These are phyloP conservation scores for Argynnis bischoffii DNA, from an alignment of 2,888 invertebrate genomes.

Conservation along the genomic window DNA sequence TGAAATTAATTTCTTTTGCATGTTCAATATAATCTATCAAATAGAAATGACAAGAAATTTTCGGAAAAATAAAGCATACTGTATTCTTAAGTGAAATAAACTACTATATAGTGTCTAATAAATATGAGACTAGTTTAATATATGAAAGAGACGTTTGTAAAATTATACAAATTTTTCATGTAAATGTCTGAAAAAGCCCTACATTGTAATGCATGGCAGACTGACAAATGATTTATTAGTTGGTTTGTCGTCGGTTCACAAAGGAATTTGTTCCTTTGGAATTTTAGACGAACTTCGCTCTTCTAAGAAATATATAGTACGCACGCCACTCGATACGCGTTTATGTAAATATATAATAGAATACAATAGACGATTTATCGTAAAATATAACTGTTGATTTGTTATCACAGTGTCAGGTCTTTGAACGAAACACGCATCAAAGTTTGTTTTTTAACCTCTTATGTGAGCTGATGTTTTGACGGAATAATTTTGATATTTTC, in stretches of 20 bases:
- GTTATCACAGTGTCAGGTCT: constrained; percentile 5
- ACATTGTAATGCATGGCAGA: constrained; percentile 31
- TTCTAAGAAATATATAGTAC: constrained; percentile 28
- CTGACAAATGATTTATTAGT: constrained; percentile 35
- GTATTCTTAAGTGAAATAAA: constrained; percentile 5
- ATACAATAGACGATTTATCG: constrained; percentile 28
- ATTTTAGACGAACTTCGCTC: constrained; percentile 33
- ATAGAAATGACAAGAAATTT: neutral
- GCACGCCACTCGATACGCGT: constrained; percentile 20
- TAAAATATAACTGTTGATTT: constrained; percentile 4
- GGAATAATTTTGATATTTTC: neutral
- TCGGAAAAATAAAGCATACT: constrained; percentile 10
- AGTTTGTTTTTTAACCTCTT: constrained; percentile 8
- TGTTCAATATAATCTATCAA: constrained; percentile 2
- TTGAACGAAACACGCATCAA: neutral
- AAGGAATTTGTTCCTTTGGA: constrained; percentile 34
- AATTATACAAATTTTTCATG: constrained; percentile 30
- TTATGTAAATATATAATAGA: constrained; percentile 27
- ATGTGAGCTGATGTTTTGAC: too few species aligned
- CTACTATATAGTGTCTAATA: constrained; percentile 11
- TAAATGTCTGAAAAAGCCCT: constrained; percentile 27
- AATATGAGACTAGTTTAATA: constrained; percentile 26
- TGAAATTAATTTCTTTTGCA: neutral
- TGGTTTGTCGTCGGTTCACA: constrained; percentile 30
- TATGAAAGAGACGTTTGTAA: constrained; percentile 24